Evolutionary conservation across 2,113 vertebrate genomes (phyloP).

Genomic region (Okapia johnstoni): DNA sequence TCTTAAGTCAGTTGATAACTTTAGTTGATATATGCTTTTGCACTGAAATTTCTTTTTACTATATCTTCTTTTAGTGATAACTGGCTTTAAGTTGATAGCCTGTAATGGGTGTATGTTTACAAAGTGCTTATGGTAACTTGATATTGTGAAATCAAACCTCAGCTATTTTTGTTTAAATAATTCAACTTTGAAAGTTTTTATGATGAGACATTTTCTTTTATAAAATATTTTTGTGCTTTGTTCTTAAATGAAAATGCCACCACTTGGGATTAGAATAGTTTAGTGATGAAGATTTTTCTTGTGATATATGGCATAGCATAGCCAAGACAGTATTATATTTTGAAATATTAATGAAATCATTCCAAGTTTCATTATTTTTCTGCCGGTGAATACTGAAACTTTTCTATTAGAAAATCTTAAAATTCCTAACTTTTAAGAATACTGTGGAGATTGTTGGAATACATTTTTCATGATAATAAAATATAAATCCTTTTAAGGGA

Average conservation of each 20-base stretch:
- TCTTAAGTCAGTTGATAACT: constrained; percentile 59
- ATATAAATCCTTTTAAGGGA: constrained; percentile 58
- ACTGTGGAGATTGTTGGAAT: constrained; percentile 29
- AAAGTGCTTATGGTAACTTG: constrained; percentile 30
- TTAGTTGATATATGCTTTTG: constrained; percentile 71
- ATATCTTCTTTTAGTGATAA: constrained; percentile 28
- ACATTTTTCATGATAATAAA: constrained; percentile 57
- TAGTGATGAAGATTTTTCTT: constrained; percentile 22
- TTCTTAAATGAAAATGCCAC: constrained; percentile 37
- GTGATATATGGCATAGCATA: not conserved
- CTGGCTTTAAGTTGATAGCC: constrained; percentile 45
- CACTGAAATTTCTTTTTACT: constrained; percentile 71
- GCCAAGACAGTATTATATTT: constrained; percentile 32
- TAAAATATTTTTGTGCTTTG: constrained; percentile 61
- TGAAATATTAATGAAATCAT: constrained; percentile 45
- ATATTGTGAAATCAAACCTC: constrained; percentile 50
- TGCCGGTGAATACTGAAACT: constrained; percentile 26
- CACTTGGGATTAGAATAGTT: constrained; percentile 7
- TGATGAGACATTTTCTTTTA: constrained; percentile 37
- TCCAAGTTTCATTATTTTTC: constrained; percentile 58
- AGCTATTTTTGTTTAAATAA: constrained; percentile 52
- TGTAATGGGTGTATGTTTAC: constrained; percentile 51
- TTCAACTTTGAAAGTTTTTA: constrained; percentile 51
- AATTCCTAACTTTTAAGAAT: constrained; percentile 48
- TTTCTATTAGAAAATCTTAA: constrained; percentile 49